Percentiles rank a stretch among this genome's conserved stretches.
Evolutionary conservation across 2,113 vertebrate species (phyloP).

Genomic region (Synchiropus splendidus): DNA sequence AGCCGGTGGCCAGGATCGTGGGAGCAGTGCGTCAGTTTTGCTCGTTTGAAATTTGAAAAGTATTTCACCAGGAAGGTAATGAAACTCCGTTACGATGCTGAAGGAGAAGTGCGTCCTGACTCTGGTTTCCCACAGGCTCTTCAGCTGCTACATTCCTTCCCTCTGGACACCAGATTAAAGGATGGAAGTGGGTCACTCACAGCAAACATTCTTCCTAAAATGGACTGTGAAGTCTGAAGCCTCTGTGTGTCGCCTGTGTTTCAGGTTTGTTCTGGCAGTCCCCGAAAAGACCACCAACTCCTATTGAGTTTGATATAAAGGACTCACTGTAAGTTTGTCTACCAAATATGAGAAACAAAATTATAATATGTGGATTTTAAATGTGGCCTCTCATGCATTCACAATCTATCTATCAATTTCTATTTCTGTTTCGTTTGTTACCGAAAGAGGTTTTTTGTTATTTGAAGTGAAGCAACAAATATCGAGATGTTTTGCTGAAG

Average conservation of each 20-base stretch:
- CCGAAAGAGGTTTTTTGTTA: too few relatives aligned
- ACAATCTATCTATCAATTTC: too few relatives aligned
- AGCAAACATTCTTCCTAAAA: not conserved
- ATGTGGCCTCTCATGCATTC: too few relatives aligned
- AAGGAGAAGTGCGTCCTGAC: too few relatives aligned
- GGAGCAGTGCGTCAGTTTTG: constrained; percentile 81
- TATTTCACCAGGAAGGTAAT: constrained; percentile 96
- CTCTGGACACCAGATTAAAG: constrained; percentile 90
- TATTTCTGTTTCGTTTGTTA: too few relatives aligned
- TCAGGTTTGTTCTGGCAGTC: constrained; percentile 98
- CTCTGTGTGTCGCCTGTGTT: constrained; percentile 8
- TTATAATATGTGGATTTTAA: too few relatives aligned
- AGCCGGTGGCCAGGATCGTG: constrained; percentile 82
- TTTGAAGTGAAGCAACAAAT: too few relatives aligned
- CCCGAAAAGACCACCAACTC: constrained; percentile 89
- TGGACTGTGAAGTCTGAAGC: not conserved
- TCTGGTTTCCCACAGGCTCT: constrained; percentile 69
- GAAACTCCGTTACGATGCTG: too few relatives aligned
- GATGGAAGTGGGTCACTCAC: constrained; percentile 84
- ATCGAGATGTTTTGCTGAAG: too few relatives aligned
- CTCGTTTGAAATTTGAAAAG: constrained; percentile 95
- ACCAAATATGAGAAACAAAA: too few relatives aligned
- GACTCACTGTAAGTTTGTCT: constrained; percentile 85
- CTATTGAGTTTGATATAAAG: constrained; percentile 84
- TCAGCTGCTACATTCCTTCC: constrained; percentile 93